phyloP scores from a whole-genome alignment of 2,888 invertebrate genomes.

The Philonicus albiceps region DNA sequence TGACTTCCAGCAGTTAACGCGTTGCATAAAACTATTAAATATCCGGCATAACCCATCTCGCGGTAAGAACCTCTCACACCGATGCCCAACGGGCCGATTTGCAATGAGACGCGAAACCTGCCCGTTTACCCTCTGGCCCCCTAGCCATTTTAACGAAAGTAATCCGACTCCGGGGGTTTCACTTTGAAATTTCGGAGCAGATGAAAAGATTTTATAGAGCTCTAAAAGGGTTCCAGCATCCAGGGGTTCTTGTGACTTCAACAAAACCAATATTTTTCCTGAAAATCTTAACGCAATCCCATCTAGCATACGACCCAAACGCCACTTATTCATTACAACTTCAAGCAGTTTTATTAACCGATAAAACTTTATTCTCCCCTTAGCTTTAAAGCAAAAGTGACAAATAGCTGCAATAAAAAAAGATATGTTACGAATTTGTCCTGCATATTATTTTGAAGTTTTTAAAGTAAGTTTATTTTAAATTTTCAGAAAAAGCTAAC shows the following conservation, averaged over 20 bases:
- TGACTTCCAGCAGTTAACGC: not conserved
- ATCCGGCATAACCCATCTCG: not conserved
- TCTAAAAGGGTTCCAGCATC: not conserved
- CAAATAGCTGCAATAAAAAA: too few relatives aligned
- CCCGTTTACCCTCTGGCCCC: not conserved
- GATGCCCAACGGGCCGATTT: not conserved
- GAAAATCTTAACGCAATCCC: not conserved
- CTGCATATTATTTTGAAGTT: too few relatives aligned
- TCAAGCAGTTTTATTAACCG: too few relatives aligned
- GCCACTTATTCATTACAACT: too few relatives aligned
- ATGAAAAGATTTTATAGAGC: not conserved
- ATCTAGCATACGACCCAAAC: not conserved
- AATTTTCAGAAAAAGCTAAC: too few relatives aligned
- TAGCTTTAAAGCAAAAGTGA: too few relatives aligned
- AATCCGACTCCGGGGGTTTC: not conserved
- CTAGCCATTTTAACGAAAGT: not conserved
- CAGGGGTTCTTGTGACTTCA: not conserved
- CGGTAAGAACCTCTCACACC: not conserved
- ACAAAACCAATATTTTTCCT: not conserved
- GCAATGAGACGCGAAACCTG: not conserved
- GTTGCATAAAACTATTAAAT: constrained; percentile 33
- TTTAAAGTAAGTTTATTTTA: too few relatives aligned
- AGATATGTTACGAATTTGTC: too few relatives aligned
- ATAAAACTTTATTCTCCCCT: too few relatives aligned
- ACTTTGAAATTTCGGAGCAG: not conserved